phyloP scores from a whole-genome alignment of 1,140 invertebrate genomes.

The Drosophila littoralis region DNA sequence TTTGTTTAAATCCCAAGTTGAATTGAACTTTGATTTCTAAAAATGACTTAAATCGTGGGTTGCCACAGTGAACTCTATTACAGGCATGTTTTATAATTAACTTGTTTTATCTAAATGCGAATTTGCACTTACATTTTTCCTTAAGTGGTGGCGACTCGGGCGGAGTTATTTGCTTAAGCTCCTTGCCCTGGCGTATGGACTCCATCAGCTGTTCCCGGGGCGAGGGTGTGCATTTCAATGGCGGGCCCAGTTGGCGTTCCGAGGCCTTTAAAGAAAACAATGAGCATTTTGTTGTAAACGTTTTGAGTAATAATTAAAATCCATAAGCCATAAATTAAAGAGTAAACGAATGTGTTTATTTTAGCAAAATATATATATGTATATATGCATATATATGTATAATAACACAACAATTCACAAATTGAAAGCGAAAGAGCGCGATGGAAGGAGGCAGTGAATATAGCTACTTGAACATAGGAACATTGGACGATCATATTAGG shows the following conservation, averaged over 20 bases:
- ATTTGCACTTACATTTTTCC: slow-evolving; percentile 73
- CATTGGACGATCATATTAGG: slow-evolving; percentile 1
- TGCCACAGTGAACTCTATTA: neutral
- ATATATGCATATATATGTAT: neutral
- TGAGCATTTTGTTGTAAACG: neutral
- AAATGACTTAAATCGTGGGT: neutral
- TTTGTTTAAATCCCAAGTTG: neutral
- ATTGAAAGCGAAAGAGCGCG: slow-evolving; percentile 5
- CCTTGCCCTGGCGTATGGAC: slow-evolving; percentile 92
- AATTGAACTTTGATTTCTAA: neutral
- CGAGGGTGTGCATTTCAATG: slow-evolving; percentile 88
- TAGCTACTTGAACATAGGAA: slow-evolving; percentile 9
- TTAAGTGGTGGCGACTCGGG: slow-evolving; percentile 64
- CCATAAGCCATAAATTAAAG: neutral
- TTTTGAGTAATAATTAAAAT: neutral
- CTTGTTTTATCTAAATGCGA: neutral
- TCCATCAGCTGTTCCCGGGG: slow-evolving; percentile 94
- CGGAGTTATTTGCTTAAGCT: slow-evolving; percentile 87
- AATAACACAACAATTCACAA: neutral
- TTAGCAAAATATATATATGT: slow-evolving; percentile 13
- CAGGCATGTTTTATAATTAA: neutral
- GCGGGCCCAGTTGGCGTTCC: slow-evolving; percentile 93
- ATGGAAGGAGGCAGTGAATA: slow-evolving; percentile 12
- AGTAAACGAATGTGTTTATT: neutral
- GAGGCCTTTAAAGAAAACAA: slow-evolving; percentile 88